Conservation (phyloP, 1,140 invertebrate species). For the Procambarus virginalis region DNA sequence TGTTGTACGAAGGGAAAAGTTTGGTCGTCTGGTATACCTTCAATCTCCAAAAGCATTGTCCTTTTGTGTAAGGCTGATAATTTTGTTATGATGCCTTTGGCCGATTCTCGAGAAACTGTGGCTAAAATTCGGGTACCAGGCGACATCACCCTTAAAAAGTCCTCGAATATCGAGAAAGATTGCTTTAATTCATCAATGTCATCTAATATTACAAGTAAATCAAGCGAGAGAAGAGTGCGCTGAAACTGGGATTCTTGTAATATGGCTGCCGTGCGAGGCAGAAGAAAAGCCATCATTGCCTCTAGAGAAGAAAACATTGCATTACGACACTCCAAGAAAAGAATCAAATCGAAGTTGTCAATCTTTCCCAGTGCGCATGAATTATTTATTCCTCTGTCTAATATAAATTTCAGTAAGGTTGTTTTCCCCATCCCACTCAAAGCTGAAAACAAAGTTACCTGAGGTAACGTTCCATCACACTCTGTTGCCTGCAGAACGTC, state of each 20-base stretch:
- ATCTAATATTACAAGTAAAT: constrained; percentile 44
- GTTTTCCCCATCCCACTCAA: constrained; percentile 55
- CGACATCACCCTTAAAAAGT: constrained; percentile 43
- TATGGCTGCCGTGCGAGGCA: constrained; percentile 37
- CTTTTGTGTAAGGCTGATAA: constrained; percentile 15
- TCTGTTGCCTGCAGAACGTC: constrained; percentile 27
- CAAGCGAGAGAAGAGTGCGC: constrained; percentile 26
- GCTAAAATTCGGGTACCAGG: constrained; percentile 31
- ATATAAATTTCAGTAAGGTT: constrained; percentile 30
- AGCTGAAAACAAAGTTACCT: constrained; percentile 35
- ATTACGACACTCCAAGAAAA: constrained; percentile 41
- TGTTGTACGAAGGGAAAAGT: constrained; percentile 10
- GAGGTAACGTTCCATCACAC: constrained; percentile 41
- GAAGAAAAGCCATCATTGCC: constrained; percentile 20
- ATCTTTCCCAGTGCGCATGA: not conserved
- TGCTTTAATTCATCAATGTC: constrained; percentile 35
- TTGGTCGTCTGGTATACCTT: constrained; percentile 53
- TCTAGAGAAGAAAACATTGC: constrained; percentile 23
- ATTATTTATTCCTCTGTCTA: constrained; percentile 5
- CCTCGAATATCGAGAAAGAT: constrained; percentile 27
- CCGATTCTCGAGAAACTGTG: constrained; percentile 35
- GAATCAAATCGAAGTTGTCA: constrained; percentile 38
- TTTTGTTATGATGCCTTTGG: constrained; percentile 14
- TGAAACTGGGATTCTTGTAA: constrained; percentile 35
- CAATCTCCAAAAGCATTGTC: constrained; percentile 33